Percentiles rank a stretch among this genome's conserved stretches.
Conservation (phyloP, 2,797 vertebrate species). For the Sciurus carolinensis region DNA sequence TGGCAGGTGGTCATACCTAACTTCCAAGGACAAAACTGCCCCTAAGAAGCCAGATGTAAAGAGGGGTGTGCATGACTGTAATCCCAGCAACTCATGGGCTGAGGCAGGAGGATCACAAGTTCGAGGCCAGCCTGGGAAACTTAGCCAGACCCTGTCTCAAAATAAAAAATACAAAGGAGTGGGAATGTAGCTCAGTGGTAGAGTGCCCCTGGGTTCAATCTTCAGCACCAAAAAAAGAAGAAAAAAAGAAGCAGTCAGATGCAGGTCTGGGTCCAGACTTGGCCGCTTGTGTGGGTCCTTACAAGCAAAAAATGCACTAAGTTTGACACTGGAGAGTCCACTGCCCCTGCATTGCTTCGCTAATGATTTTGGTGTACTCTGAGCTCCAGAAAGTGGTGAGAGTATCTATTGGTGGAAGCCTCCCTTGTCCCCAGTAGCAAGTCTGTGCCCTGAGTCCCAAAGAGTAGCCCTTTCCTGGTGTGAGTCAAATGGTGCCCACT, state of each 20-base stretch:
- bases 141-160: not conserved
- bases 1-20: not conserved
- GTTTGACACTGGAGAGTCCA: not conserved
- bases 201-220: not conserved
- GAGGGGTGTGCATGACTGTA: not conserved
- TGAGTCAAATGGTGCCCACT: conserved; percentile 8
- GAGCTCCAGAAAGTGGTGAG: not conserved
- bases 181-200: not conserved
- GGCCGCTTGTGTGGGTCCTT: not conserved
- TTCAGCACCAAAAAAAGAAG: not conserved
- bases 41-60: not conserved
- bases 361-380: conserved; percentile 43
- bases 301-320: conserved; percentile 49
- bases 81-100: not conserved
- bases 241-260: not conserved
- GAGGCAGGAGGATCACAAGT: not conserved
- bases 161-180: not conserved
- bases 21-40: conserved; percentile 28
- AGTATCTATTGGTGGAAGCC: not conserved
- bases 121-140: not conserved
- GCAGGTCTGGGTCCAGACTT: not conserved
- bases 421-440: conserved; percentile 29
- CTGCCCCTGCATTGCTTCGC: conserved; percentile 29
- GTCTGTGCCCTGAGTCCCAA: not conserved
- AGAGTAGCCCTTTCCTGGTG: conserved; percentile 7